These are phyloP conservation scores for Tapirus indicus DNA, from an alignment of 2,797 vertebrate species.

Conservation along the genomic window DNA sequence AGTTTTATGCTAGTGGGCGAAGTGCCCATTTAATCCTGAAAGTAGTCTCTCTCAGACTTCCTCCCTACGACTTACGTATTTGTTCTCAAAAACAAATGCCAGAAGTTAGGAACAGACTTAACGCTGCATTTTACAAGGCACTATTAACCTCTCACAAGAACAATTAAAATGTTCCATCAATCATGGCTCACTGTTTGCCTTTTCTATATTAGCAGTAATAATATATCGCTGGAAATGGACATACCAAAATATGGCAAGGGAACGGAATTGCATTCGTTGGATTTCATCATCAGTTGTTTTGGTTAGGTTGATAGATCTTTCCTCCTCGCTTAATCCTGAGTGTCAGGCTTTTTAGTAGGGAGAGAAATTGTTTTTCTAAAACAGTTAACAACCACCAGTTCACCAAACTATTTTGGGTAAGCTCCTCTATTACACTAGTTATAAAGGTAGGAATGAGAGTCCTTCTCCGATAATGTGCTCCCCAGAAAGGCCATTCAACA, in stretches of 20 bases:
- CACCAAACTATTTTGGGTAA: not conserved
- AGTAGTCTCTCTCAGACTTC: constrained; percentile 71
- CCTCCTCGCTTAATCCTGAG: not conserved
- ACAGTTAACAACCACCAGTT: not conserved
- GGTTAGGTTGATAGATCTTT: not conserved
- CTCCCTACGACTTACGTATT: constrained; percentile 46
- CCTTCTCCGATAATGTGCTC: not conserved
- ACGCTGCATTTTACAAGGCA: constrained; percentile 52
- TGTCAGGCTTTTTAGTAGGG: not conserved
- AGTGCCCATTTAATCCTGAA: constrained; percentile 53
- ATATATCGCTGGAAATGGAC: not conserved
- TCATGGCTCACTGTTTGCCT: not conserved
- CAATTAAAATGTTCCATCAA: not conserved
- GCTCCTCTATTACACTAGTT: not conserved
- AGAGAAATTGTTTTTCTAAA: not conserved
- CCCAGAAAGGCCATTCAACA: not conserved
- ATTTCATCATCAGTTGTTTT: not conserved
- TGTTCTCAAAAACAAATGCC: constrained; percentile 78
- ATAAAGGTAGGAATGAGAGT: not conserved
- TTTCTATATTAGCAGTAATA: not conserved
- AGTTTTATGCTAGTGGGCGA: not conserved
- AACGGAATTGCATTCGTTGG: not conserved
- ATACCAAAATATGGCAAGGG: not conserved
- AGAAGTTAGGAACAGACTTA: constrained; percentile 62
- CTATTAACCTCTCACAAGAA: constrained; percentile 53